Conservation (phyloP, 1,140 invertebrate species). For the Brachionus rotundiformis region DNA sequence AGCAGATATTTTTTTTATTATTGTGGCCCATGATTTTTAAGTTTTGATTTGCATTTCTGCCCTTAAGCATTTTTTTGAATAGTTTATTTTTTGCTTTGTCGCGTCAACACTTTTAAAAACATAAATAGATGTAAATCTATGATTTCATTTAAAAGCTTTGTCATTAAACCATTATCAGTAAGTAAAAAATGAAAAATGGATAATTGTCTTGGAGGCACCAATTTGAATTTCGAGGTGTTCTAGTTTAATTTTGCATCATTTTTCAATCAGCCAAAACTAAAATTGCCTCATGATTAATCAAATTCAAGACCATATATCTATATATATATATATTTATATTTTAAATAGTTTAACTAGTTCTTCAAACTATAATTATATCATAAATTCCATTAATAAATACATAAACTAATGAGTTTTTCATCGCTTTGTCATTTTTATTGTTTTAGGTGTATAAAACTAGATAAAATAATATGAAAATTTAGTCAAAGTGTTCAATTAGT, state of each 20-base stretch:
- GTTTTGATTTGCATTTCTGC: not conserved
- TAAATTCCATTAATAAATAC: constrained; percentile 17
- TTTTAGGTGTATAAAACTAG: not conserved
- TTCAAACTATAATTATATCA: not conserved
- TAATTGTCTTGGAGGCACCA: not conserved
- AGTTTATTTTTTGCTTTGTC: constrained; percentile 2
- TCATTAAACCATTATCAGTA: not conserved
- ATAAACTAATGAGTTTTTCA: not conserved
- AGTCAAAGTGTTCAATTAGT: not conserved
- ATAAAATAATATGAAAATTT: not conserved
- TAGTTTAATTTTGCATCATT: not conserved
- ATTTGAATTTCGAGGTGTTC: not conserved
- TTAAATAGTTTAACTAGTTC: not conserved
- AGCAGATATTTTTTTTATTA: constrained; percentile 2
- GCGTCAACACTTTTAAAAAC: not conserved
- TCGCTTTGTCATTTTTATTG: not conserved
- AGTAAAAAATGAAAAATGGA: not conserved
- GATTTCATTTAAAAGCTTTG: constrained; percentile 2
- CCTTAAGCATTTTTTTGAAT: constrained; percentile 6
- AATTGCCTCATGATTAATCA: not conserved
- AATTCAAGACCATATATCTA: not conserved
- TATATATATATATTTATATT: too few relatives aligned
- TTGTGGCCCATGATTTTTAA: not conserved
- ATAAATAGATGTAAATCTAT: constrained; percentile 1
- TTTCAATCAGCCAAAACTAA: not conserved